These are phyloP conservation scores for Ephialtes manifestator DNA, from an alignment of 2,888 invertebrate genomes.

Conservation along the genomic window DNA sequence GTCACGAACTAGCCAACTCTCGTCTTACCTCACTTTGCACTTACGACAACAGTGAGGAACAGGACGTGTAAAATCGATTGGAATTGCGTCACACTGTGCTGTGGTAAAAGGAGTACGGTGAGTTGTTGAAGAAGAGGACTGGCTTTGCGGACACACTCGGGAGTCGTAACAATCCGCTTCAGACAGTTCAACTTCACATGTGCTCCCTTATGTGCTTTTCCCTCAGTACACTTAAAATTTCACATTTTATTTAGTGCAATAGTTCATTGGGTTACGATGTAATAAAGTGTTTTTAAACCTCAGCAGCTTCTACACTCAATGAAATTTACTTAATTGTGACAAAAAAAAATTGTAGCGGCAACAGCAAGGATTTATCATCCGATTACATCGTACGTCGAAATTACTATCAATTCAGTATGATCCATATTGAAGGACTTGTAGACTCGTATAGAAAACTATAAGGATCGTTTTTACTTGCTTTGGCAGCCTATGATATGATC, in stretches of 20 bases:
- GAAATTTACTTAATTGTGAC: too few relatives aligned
- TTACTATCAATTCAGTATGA: too few relatives aligned
- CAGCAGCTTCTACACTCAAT: too few relatives aligned
- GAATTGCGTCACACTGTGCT: conserved; percentile 57
- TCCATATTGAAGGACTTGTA: too few relatives aligned
- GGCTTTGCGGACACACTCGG: neutral
- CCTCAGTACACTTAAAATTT: neutral
- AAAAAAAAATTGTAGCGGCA: too few relatives aligned
- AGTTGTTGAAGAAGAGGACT: neutral
- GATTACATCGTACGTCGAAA: too few relatives aligned
- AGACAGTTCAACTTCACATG: neutral
- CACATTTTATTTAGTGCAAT: neutral
- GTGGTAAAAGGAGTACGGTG: neutral
- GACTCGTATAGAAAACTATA: too few relatives aligned
- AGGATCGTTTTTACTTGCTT: too few relatives aligned
- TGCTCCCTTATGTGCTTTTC: neutral
- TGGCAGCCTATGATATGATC: too few relatives aligned
- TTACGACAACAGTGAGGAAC: conserved; percentile 68
- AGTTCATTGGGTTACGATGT: neutral
- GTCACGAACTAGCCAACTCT: conserved; percentile 68
- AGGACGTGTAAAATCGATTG: conserved; percentile 70
- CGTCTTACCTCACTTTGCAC: conserved; percentile 72
- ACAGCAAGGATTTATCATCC: too few relatives aligned
- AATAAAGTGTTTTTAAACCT: neutral
- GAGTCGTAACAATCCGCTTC: conserved; percentile 15